Conservation (phyloP, 2,113 vertebrate species). For the Ranitomeya variabilis region DNA sequence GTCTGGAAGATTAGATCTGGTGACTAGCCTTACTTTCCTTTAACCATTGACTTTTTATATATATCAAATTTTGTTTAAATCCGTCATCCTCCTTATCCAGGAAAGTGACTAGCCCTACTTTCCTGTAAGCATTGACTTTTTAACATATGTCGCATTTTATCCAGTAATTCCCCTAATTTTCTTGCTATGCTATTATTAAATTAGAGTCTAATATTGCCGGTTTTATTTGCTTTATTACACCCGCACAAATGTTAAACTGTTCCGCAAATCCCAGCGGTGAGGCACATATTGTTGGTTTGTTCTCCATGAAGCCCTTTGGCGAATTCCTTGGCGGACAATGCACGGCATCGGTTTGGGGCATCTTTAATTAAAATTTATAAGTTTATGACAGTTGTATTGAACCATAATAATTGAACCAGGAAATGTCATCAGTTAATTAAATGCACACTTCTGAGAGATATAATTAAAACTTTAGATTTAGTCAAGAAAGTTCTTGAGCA, state of each 20-base stretch:
- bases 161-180: neutral
- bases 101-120: no score
- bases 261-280: constrained; percentile 72
- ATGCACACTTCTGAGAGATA: constrained; percentile 67
- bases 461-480: constrained; percentile 74
- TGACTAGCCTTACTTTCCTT: no score
- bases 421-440: constrained; percentile 77
- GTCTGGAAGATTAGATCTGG: no score
- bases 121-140: no score
- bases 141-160: neutral
- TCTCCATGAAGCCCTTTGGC: constrained; percentile 72
- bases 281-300: constrained; percentile 74
- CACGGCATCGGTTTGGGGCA: constrained; percentile 66
- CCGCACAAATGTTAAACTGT: constrained; percentile 75
- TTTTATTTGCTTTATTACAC: constrained; percentile 72
- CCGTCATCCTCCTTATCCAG: no score
- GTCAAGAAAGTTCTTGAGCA: constrained; percentile 63
- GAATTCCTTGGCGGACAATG: constrained; percentile 71
- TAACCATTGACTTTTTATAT: no score
- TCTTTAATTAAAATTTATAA: constrained; percentile 79
- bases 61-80: no score
- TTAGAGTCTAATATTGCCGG: constrained; percentile 62
- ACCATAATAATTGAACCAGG: constrained; percentile 72
- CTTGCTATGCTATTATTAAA: constrained; percentile 62
- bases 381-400: constrained; percentile 74